Conservation (phyloP, 2,797 vertebrate genomes). For the Galagoides demidoff region DNA sequence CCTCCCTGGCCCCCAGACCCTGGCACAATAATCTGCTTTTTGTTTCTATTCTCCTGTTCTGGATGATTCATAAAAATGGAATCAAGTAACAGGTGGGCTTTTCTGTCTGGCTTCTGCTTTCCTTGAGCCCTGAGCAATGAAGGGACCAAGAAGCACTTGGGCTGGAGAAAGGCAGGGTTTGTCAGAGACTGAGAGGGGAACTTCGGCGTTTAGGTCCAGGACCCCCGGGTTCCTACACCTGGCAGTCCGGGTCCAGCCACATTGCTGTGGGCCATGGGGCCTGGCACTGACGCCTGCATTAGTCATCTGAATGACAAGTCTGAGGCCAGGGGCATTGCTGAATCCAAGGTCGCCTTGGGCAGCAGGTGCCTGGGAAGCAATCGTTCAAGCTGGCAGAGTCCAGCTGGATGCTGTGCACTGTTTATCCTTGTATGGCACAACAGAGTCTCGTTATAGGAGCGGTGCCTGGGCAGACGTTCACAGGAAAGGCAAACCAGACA, state of each 20-base stretch:
- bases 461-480: conserved; percentile 41
- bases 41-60: background rate
- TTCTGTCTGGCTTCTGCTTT: conserved; percentile 1
- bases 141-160: background rate
- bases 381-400: conserved; percentile 35
- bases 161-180: background rate
- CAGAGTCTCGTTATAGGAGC: conserved; percentile 63
- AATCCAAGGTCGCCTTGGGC: conserved; percentile 58
- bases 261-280: background rate
- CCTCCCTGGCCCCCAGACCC: background rate
- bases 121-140: background rate
- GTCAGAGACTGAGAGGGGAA: background rate
- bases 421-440: conserved; percentile 76
- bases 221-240: background rate
- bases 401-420: conserved; percentile 59
- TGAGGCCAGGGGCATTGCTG: background rate
- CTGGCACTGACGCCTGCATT: background rate
- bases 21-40: background rate
- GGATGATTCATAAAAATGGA: background rate
- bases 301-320: background rate
- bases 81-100: background rate
- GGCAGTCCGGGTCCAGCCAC: background rate
- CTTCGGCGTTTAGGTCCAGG: background rate
- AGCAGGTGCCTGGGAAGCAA: conserved; percentile 73
- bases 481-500: conserved; percentile 60